A percentile compares a stretch with the other conserved stretches of the same genome.
Evolutionary conservation across 2,797 vertebrate genomes (phyloP).

Genomic region (Anomalospiza imberbis): DNA sequence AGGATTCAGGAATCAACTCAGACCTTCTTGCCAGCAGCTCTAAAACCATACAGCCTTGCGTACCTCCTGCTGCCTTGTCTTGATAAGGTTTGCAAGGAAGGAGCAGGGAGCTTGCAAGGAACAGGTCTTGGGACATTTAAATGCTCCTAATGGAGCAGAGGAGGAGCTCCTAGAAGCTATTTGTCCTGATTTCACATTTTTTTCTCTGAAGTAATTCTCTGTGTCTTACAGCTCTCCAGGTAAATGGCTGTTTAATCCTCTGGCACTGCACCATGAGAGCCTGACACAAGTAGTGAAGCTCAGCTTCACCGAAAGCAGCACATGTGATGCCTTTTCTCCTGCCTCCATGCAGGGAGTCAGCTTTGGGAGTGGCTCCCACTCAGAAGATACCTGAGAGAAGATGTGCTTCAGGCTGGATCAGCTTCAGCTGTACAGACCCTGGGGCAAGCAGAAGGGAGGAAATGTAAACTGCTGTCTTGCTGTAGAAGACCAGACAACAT

Average conservation of each 20-base stretch:
- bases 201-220: neutral
- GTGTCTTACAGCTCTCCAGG: neutral
- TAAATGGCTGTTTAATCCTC: neutral
- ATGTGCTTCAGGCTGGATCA: neutral
- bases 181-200: neutral
- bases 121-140: neutral
- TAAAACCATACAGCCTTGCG: neutral
- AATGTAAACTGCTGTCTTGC: neutral
- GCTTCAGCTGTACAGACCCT: neutral
- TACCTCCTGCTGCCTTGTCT: neutral
- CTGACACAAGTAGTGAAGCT: neutral
- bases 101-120: neutral
- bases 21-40: neutral
- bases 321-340: neutral
- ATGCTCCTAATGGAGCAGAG: neutral
- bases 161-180: neutral
- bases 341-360: neutral
- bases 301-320: neutral
- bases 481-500: neutral
- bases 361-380: neutral
- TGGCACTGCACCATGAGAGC: neutral
- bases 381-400: neutral
- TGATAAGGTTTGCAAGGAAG: neutral
- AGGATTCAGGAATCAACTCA: neutral
- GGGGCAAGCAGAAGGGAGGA: neutral